Evolutionary conservation across 1,140 invertebrate species (phyloP), one percentile per base, ranked within the genome.

Genomic region (Trinorchestia longiramus): DNA sequence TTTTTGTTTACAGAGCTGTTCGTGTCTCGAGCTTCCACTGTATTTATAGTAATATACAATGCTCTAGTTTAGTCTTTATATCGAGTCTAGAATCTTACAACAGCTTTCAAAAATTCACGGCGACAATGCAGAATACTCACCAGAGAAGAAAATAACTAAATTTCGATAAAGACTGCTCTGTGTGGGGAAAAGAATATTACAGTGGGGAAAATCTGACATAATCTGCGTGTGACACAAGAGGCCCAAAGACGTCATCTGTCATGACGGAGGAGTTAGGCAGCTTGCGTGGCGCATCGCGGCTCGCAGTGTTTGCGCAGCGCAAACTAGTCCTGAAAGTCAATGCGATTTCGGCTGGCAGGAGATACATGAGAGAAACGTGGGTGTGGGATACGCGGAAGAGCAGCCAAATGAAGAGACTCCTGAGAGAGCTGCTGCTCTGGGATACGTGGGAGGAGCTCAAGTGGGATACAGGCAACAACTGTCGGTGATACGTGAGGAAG

Each of bases 221-320:
- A 77, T 77, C 62, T 77, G 62, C 8, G 62, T 77, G 8, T 77
- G 62, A 28, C 62, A 77, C 62, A 77, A 77, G 62, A 1, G 62
- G 62, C 62, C 15, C 15, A 77, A 77, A 36, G 88, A 90, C n/a
- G 88, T 90, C 88, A 90, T 90, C 88, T 43, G 88, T 90, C 88
- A 90, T 90, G 88, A 41, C 88, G 88, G 88, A 90, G 88, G 88
- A 90, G 88, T 90, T 90, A 90, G 88, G 88, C 88, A 42, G 88
- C 88, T 90, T 90, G 88, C 88, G 88, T 0, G 41, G 88, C 88
- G 88, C 88, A 90, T 90, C 88, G 88, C 88, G 88, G 43, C 88
- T 43, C 41, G 23, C 88, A 90, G 88, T 90, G 88, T 90, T 90
- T 90, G 88, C 88, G 88, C 88, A 11, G 88, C 43, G 88, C 88